Percentiles rank a stretch among this genome's conserved stretches.
Conservation (phyloP, 1,140 invertebrate genomes). For the Hylaeus volcanicus region DNA sequence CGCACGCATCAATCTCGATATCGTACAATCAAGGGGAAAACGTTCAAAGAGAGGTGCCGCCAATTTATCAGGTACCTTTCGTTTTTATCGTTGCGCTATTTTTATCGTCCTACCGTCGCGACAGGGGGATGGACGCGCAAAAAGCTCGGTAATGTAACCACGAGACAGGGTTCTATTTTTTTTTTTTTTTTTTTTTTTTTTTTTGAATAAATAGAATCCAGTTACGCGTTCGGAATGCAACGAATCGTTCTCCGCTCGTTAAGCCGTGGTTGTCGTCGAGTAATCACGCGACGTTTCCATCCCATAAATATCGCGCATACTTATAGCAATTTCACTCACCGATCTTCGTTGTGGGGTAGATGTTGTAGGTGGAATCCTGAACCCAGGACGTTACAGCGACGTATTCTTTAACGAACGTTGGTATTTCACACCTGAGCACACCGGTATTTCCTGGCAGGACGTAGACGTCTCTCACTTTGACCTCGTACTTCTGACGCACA, state of each 20-base stretch:
- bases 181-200: too few species aligned
- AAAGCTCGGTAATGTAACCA: neutral
- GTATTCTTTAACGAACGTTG: slow-evolving; percentile 92
- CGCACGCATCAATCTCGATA: neutral
- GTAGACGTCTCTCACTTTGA: slow-evolving; percentile 93
- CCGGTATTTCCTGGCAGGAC: slow-evolving; percentile 93
- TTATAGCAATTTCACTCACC: slow-evolving; percentile 80
- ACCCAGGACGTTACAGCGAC: slow-evolving; percentile 94
- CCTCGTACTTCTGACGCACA: slow-evolving; percentile 91
- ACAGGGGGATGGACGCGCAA: neutral
- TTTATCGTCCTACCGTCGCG: slow-evolving; percentile 8
- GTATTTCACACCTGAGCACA: slow-evolving; percentile 92
- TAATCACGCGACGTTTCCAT: too few species aligned
- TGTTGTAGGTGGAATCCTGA: slow-evolving; percentile 89
- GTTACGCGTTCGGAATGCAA: too few species aligned
- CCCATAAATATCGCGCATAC: neutral
- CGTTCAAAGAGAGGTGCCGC: slow-evolving; percentile 10
- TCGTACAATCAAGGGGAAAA: too few species aligned
- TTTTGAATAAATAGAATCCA: too few species aligned
- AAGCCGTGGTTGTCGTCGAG: too few species aligned
- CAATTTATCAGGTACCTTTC: slow-evolving; percentile 30
- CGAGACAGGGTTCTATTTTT: too few species aligned
- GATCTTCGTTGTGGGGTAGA: slow-evolving; percentile 90
- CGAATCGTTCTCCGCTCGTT: too few species aligned
- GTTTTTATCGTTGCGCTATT: slow-evolving; percentile 20